phyloP scores from a whole-genome alignment of 2,113 vertebrate genomes.

The Neoarius graeffei region DNA sequence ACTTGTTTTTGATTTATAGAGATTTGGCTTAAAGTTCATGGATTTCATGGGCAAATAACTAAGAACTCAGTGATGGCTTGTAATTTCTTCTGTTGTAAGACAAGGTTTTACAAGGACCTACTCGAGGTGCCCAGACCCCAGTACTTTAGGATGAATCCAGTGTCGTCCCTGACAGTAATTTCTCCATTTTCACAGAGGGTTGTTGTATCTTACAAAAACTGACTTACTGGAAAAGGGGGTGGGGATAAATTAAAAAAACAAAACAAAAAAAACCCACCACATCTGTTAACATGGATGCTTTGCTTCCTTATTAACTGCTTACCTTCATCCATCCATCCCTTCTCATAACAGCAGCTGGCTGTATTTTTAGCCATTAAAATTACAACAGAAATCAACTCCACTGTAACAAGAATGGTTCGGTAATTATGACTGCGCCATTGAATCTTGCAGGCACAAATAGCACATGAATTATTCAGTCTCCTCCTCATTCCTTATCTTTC shows the following conservation, averaged over 20 bases:
- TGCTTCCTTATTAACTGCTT: background rate
- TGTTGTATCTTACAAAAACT: background rate
- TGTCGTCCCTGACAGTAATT: background rate
- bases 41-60: background rate
- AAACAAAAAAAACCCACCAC: too few species aligned
- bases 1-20: background rate
- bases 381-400: background rate
- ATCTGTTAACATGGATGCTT: background rate
- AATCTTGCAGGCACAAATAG: background rate
- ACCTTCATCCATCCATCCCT: background rate
- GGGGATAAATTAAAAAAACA: too few species aligned
- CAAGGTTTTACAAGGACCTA: background rate
- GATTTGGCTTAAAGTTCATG: background rate
- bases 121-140: background rate
- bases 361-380: background rate
- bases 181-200: background rate
- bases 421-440: background rate
- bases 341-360: background rate
- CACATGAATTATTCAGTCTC: slow-evolving; percentile 26
- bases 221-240: background rate
- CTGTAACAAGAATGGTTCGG: background rate
- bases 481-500: slow-evolving; percentile 82
- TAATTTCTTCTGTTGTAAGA: background rate
- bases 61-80: too few species aligned
- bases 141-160: too few species aligned